A percentile compares a stretch with the other conserved stretches of the same genome.
Conservation (phyloP, 2,888 invertebrate genomes). For the Yponomeuta sedellus region DNA sequence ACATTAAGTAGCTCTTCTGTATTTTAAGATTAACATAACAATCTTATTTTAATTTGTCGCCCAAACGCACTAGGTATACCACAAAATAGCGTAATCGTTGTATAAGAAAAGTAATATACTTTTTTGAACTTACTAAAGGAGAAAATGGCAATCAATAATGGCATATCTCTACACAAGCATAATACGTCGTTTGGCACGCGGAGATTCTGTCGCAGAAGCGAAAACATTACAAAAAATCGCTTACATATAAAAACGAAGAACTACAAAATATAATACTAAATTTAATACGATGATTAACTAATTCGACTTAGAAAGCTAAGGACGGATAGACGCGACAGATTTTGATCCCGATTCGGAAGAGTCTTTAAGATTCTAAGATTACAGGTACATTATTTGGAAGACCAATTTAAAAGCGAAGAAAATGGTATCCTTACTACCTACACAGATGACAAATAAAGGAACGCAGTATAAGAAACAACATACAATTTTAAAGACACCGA, state of each 20-base stretch:
- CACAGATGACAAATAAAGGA: too few relatives aligned
- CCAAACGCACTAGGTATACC: neutral
- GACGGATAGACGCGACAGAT: constrained; percentile 7
- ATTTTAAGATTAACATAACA: neutral
- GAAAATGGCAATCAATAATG: constrained; percentile 29
- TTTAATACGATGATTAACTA: neutral
- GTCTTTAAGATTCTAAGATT: neutral
- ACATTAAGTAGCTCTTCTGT: neutral
- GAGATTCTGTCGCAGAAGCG: constrained; percentile 33
- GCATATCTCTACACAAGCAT: constrained; percentile 56
- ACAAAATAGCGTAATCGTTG: neutral
- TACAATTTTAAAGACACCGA: neutral
- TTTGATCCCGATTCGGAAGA: neutral
- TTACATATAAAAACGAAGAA: neutral
- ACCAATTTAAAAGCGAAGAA: neutral
- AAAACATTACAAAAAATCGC: neutral
- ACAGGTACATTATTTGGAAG: neutral
- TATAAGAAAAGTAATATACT: neutral
- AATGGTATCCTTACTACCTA: neutral
- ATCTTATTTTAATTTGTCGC: neutral
- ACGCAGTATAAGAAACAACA: too few relatives aligned
- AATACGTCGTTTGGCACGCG: constrained; percentile 49
- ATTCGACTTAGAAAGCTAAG: constrained; percentile 6
- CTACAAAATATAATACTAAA: too few relatives aligned
- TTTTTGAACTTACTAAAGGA: neutral